Base-by-base conservation (phyloP, 2,888 invertebrate genomes). In the Abrostola triplasia region DNA sequence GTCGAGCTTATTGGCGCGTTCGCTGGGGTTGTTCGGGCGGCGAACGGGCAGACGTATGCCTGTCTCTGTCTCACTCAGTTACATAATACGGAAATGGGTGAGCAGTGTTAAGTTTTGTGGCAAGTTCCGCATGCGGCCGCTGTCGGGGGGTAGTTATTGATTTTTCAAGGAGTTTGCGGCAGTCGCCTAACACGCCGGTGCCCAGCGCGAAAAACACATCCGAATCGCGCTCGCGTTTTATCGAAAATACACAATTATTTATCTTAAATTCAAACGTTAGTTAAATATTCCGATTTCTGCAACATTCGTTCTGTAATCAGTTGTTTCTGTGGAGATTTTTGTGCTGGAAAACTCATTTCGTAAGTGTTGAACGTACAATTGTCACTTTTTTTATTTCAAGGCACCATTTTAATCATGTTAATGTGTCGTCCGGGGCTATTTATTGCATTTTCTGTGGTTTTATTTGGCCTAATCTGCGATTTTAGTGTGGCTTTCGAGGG, bases 11-110 rank as follows among this genome's bases (percentile, higher is more conserved):
- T 93, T 94, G 93, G 94, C 86, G 77, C 79, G 60, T 38, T 64
- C 65, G 51, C 69, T 70, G 77, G 92, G 92, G 91, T 88, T 88
- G 90, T 89, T 88, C 81, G 68, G 63, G 68, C 74, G 82, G 68
- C 69, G 87, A 76, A 86, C 73, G 78, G 71, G 69, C 75, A 77
- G 81, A 89, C 73, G 70, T 90, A 86, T 77, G 65, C 64, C 80
- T 66, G 82, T 93, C 94, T 83, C 90, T 74, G 62, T 94, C 88
- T 65, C 69, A 76, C 90, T 76, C 81, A 67, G 85, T 93, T 93
- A 91, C 91, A 90, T 92, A 92, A 93, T 90, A 91, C 88, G 93
- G 92, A 94, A 93, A 90, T 90, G 90, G 90, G 91, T 89, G 92
- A 93, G 91, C 88, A 89, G 91, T 90, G 91, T 89, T 88, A 86